Evolutionary conservation across 2,113 vertebrate genomes (phyloP), one percentile per base, ranked within the genome.

Genomic region (Hippolais icterina): DNA sequence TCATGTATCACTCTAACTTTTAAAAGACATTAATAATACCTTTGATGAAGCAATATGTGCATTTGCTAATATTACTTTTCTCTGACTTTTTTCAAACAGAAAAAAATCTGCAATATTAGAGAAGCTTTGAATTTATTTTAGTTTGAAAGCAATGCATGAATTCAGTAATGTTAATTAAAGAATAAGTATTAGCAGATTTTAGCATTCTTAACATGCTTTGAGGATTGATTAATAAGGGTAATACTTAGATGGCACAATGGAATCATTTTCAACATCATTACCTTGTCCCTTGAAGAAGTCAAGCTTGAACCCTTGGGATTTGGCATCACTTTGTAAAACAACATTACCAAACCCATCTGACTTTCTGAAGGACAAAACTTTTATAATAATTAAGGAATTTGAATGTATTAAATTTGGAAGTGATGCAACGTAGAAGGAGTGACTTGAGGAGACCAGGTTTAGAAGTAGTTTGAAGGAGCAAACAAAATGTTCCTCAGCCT

Each of bases 191-290:
- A 33, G 31, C 33, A 69, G 27, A 91, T 93, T 94, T 94, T 95
- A 94, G 66, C 75, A 96, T 96, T 96, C 72, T 37, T 94, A 82
- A 85, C 46, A 88, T 90, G 64, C 83, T 97, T 97, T 92, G 35
- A 21, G 57, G 75, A 95, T 70, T 95, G 74, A 95, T 94, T 96
- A 89, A 92, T 92, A 97, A 93, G 66, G 82, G 15, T 53, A 92
- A 64, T 95, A 84, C 77, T 96, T 96, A 44, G 61, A 70, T 91
- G 72, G 35, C 44, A 93, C 78, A 95, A 63, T 94, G 61, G 47
- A 96, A 94, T 94, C 5, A 92, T 97, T 98, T 97, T 95, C 89
- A 91, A 97, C 83, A 87, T 94, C 95, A 94, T 97, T 97, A 90
- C 75, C 82, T 95, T 93, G 44, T 94, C 47, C 57, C 78, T 84